A percentile compares a stretch with the other conserved stretches of the same genome.
These are phyloP conservation scores for Tiphia femorata DNA, from an alignment of 2,888 invertebrate genomes.

Conservation along the genomic window DNA sequence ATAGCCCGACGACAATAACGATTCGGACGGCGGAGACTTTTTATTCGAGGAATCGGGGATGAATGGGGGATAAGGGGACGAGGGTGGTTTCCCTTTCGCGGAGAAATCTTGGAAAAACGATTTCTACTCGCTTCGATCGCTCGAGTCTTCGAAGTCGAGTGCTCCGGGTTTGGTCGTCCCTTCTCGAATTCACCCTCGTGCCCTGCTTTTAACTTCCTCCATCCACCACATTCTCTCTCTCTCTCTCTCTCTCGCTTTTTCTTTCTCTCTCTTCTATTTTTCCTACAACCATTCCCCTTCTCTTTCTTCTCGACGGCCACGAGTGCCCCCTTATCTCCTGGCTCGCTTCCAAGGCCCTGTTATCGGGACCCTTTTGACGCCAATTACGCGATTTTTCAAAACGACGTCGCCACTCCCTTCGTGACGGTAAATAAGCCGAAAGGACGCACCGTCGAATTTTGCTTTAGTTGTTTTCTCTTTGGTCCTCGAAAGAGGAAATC, in stretches of 20 bases:
- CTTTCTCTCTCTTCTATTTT: neutral
- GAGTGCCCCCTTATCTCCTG: constrained; percentile 41
- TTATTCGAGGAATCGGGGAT: constrained; percentile 19
- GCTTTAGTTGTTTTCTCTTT: too few species aligned
- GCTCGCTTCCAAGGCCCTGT: constrained; percentile 37
- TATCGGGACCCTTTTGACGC: constrained; percentile 46
- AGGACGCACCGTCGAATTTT: too few species aligned
- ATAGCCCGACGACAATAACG: constrained; percentile 40
- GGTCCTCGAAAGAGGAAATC: too few species aligned
- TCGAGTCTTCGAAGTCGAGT: too few species aligned
- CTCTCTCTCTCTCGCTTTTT: constrained; percentile 9
- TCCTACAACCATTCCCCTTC: neutral
- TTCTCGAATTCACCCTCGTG: neutral
- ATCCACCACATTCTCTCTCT: constrained; percentile 12
- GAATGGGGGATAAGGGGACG: constrained; percentile 1
- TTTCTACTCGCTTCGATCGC: constrained; percentile 11
- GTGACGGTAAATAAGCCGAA: too few species aligned
- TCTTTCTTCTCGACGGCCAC: constrained; percentile 23
- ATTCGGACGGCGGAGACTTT: constrained; percentile 33
- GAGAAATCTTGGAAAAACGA: constrained; percentile 40
- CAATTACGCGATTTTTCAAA: constrained; percentile 49
- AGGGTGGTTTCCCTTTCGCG: constrained; percentile 21
- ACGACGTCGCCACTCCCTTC: constrained; percentile 20
- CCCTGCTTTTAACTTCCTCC: constrained; percentile 6
- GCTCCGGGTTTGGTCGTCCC: neutral